phyloP scores from a whole-genome alignment of 2,797 vertebrate genomes.

The Catostomus latipinnis region DNA sequence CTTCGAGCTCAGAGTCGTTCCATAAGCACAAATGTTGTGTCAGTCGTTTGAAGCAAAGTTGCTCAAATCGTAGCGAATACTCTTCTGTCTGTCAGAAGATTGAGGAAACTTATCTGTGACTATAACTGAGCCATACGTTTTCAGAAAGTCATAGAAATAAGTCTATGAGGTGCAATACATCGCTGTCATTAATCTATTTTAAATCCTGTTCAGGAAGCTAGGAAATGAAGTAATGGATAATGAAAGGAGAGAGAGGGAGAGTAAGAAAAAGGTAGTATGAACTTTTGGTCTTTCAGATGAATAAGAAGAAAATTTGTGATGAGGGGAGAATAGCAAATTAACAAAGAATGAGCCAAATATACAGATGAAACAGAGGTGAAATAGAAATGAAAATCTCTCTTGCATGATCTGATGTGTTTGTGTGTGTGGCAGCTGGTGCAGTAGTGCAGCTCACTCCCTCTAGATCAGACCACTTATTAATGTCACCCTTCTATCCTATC shows the following conservation, averaged over 20 bases:
- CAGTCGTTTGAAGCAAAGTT: conserved; percentile 38
- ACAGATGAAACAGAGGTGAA: conserved; percentile 5
- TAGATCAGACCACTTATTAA: conserved; percentile 48
- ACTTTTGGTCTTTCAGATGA: background rate
- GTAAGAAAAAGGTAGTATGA: background rate
- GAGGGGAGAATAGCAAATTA: background rate
- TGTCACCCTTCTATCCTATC: conserved; percentile 64
- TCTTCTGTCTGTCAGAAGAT: conserved; percentile 36
- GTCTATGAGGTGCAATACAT: conserved; percentile 32
- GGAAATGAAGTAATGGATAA: conserved; percentile 29
- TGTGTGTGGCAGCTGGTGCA: conserved; percentile 37
- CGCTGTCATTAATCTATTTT: conserved; percentile 19
- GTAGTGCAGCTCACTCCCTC: conserved; percentile 33
- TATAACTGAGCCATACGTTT: conserved; percentile 41
- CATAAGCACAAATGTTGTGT: conserved; percentile 31
- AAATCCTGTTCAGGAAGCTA: conserved; percentile 13
- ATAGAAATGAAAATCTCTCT: conserved; percentile 49
- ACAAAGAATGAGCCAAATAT: background rate
- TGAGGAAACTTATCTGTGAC: conserved; percentile 27
- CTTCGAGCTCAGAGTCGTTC: conserved; percentile 14
- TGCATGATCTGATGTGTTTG: conserved; percentile 42
- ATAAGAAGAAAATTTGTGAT: background rate
- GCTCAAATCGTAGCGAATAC: conserved; percentile 29
- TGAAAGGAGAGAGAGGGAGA: conserved; percentile 21
- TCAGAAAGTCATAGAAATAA: conserved; percentile 40